Percentiles rank a stretch among this genome's conserved stretches.
Evolutionary conservation across 2,113 vertebrate genomes (phyloP).

Genomic region (Hippocampus guttulatus): DNA sequence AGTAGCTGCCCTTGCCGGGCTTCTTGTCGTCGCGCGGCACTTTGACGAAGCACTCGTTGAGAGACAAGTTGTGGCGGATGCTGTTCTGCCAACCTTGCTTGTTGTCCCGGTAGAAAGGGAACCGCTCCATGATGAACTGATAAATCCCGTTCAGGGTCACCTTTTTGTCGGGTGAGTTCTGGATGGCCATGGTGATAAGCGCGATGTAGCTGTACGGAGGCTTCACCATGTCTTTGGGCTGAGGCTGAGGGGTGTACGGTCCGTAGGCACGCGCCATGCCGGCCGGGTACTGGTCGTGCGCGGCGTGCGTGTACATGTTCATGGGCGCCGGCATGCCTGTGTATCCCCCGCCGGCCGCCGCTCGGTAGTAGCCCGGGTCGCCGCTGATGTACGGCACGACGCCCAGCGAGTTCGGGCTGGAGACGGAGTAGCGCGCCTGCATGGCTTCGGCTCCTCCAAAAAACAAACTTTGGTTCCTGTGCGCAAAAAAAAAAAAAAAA

Average conservation of each 20-base stretch:
- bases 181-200: constrained; percentile 97
- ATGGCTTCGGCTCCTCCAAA: constrained; percentile 73
- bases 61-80: constrained; percentile 90
- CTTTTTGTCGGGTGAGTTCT: constrained; percentile 93
- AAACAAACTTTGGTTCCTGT: constrained; percentile 41
- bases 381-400: constrained; percentile 95
- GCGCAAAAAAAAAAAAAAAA: constrained; percentile 23
- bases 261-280: constrained; percentile 92
- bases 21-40: constrained; percentile 92
- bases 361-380: constrained; percentile 92
- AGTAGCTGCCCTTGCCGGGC: constrained; percentile 90
- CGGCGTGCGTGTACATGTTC: constrained; percentile 94
- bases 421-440: constrained; percentile 97
- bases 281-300: constrained; percentile 90
- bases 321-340: constrained; percentile 91
- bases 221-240: constrained; percentile 97
- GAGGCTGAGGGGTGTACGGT: constrained; percentile 91
- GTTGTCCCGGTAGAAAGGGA: constrained; percentile 91
- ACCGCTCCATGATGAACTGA: constrained; percentile 94
- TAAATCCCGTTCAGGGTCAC: constrained; percentile 96
- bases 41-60: constrained; percentile 93
- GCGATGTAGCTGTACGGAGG: constrained; percentile 95
- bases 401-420: constrained; percentile 94
- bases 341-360: constrained; percentile 88
- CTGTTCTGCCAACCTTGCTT: constrained; percentile 93